A percentile compares a stretch with the other conserved stretches of the same genome.
Evolutionary conservation across 2,888 invertebrate species (phyloP).

Genomic region (Morpho helenor): DNA sequence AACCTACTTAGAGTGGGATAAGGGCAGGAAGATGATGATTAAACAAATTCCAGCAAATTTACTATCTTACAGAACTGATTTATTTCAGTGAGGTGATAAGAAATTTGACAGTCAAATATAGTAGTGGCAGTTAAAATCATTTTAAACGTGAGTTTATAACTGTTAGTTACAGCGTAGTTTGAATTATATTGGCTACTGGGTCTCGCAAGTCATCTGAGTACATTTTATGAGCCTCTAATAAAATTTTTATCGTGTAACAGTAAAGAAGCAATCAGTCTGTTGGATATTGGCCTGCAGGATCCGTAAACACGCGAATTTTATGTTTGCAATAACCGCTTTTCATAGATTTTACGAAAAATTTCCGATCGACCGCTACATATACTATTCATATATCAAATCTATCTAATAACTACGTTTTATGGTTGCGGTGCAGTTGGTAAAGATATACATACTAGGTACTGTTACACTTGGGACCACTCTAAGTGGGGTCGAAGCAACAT

Average conservation of each 20-base stretch:
- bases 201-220: constrained; percentile 68
- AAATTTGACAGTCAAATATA: constrained; percentile 1
- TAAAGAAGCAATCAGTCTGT: constrained; percentile 78
- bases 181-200: constrained; percentile 74
- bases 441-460: too few species aligned
- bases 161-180: constrained; percentile 71
- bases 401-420: too few species aligned
- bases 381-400: background rate
- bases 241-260: constrained; percentile 78
- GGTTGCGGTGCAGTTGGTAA: too few species aligned
- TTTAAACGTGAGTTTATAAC: constrained; percentile 53
- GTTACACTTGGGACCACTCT: too few species aligned
- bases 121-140: constrained; percentile 31
- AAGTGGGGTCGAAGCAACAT: too few species aligned
- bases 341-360: constrained; percentile 34
- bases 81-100: background rate
- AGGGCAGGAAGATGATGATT: too few species aligned
- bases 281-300: constrained; percentile 72
- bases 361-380: background rate
- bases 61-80: too few species aligned
- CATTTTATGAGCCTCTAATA: constrained; percentile 75
- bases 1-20: too few species aligned
- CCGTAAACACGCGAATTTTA: constrained; percentile 77
- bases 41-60: too few species aligned
- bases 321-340: constrained; percentile 58